Conservation (phyloP, 2,888 invertebrate species). For the Apamea epomidion region DNA sequence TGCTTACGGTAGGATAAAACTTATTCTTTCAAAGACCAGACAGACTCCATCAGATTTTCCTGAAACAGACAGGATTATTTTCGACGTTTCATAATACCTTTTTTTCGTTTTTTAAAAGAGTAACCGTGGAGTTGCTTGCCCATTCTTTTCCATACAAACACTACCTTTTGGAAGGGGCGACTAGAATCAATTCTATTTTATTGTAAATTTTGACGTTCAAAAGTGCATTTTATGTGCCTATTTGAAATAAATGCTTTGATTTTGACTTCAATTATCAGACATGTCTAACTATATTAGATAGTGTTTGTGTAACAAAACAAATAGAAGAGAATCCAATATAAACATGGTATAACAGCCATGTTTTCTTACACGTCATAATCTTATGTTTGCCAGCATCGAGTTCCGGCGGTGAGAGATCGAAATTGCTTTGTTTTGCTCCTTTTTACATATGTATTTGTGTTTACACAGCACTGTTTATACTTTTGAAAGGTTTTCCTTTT, state of each 20-base stretch:
- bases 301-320: constrained; percentile 73
- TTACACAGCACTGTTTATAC: constrained; percentile 61
- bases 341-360: constrained; percentile 82
- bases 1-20: constrained; percentile 15
- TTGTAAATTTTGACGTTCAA: not conserved
- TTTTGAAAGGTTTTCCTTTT: constrained; percentile 37
- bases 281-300: constrained; percentile 29
- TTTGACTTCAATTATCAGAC: not conserved
- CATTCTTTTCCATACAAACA: too few species aligned
- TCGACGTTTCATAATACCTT: not conserved
- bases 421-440: constrained; percentile 85
- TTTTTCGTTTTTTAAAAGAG: not conserved
- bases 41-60: not conserved
- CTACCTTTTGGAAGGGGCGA: not conserved
- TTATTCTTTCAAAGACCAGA: constrained; percentile 18
- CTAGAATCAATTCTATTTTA: not conserved
- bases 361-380: constrained; percentile 85
- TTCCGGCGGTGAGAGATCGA: constrained; percentile 78
- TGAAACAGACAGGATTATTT: not conserved
- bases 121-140: not conserved
- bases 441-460: constrained; percentile 57
- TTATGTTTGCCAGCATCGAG: constrained; percentile 77
- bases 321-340: constrained; percentile 73
- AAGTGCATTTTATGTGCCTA: not conserved
- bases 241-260: not conserved